Evolutionary conservation across 2,797 vertebrate genomes (phyloP), one percentile per base, ranked within the genome.

Genomic region (Gobio occitaniae): DNA sequence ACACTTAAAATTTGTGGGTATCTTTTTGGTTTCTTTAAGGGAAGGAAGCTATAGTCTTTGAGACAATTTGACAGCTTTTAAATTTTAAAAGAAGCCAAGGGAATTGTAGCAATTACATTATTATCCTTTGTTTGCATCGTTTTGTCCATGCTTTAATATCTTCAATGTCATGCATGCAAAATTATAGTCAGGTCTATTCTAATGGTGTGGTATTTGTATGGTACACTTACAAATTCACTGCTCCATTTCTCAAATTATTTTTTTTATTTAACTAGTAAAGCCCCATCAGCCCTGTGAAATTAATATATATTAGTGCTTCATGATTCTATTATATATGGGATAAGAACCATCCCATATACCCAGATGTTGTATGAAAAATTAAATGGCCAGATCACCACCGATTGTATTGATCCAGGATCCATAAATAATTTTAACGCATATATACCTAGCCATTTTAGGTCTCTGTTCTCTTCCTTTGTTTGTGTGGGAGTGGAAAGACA

Each of bases 401-500:
- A 36, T 19, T 13, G 5, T 32, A 79, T 79, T 32, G 44, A 79
- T 66, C 21, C 36, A 59, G 5, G 36, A 77, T 6, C 52, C 68
- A 47, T 80, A 15, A 72, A 59, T 25, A 12, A 21, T 13, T 41
- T 54, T 44, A 6, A 65, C 38, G 12, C 38, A 25, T 41, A 59
- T 76, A 70, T 72, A 36, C 16, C 32, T 10, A 13, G 54, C 19
- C 63, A 16, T 74, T 72, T 56, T 65, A 44, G 29, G 10, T 7
- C 11, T 4, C 11, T 59, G 86, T 52, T 89, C 16, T 61, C 84
- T 86, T 86, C 13, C 65, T 83, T 84, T 82, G 52, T n/a, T 63
- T 68, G 4, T 87, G 16, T 32, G 1, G 54, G 7, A 84, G 89
- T 89, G 74, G 25, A 70, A 77, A 68, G 63, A 83, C 63, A 77